These are phyloP conservation scores for Onychomys torridus DNA, from an alignment of 2,797 vertebrate genomes.

Conservation along the genomic window DNA sequence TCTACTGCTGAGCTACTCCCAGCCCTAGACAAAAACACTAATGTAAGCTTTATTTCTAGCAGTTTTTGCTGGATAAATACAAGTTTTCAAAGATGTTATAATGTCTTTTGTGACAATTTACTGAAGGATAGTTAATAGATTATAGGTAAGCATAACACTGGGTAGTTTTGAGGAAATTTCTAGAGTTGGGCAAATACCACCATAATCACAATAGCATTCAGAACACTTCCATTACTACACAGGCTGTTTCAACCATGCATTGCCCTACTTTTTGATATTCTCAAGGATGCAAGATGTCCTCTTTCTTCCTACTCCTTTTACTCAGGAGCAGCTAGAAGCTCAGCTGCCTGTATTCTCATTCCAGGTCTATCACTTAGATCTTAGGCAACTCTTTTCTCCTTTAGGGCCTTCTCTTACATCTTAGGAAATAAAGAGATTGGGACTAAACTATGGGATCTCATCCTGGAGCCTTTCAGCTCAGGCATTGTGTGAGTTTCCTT, in stretches of 20 bases:
- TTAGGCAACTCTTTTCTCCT: neutral
- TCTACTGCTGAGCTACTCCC: neutral
- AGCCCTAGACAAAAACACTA: neutral
- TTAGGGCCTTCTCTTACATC: neutral
- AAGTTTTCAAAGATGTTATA: constrained; percentile 77
- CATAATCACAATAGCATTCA: neutral
- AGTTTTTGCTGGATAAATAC: constrained; percentile 15
- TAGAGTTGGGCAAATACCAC: neutral
- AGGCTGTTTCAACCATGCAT: neutral
- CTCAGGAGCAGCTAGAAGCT: neutral
- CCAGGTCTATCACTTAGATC: neutral
- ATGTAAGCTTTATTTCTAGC: neutral
- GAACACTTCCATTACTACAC: neutral
- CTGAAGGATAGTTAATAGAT: constrained; percentile 44
- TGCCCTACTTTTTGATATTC: neutral
- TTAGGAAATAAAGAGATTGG: neutral
- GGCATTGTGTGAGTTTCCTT: neutral
- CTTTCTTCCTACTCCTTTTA: neutral
- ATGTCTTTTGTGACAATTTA: constrained; percentile 30
- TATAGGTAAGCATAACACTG: neutral
- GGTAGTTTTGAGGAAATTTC: constrained; percentile 21
- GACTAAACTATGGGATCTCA: neutral
- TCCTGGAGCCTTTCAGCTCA: neutral
- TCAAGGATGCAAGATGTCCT: neutral
- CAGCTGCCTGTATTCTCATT: neutral